Conservation (phyloP, 2,888 invertebrate genomes). For the Apamea sordens region DNA sequence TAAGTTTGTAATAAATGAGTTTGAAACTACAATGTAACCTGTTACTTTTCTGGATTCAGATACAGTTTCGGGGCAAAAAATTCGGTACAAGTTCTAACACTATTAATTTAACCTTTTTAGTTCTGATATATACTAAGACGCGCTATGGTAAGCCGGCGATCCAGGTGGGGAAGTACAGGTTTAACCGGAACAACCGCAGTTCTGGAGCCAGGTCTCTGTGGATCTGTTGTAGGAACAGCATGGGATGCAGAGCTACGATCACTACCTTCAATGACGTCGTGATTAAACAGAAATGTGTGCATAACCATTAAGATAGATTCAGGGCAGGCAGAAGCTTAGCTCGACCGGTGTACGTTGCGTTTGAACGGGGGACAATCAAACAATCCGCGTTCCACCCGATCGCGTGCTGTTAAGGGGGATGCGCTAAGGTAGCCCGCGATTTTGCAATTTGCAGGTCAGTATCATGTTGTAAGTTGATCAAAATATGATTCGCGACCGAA, state of each 20-base stretch:
- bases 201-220: conserved; percentile 76
- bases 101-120: conserved; percentile 62
- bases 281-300: conserved; percentile 68
- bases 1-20: conserved; percentile 19
- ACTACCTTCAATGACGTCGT: conserved; percentile 71
- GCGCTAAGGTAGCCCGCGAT: too few species aligned
- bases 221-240: conserved; percentile 77
- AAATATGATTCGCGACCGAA: too few species aligned
- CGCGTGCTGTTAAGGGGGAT: too few species aligned
- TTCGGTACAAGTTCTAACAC: conserved; percentile 21
- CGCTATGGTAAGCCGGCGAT: conserved; percentile 74
- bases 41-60: neutral
- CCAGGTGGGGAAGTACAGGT: conserved; percentile 75
- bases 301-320: conserved; percentile 67
- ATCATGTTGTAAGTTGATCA: too few species aligned
- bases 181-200: conserved; percentile 77
- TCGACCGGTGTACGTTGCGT: neutral
- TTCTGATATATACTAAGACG: conserved; percentile 72
- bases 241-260: conserved; percentile 74
- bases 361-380: too few species aligned
- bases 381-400: too few species aligned
- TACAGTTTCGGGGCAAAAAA: neutral
- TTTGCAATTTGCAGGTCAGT: too few species aligned
- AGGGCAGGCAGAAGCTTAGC: conserved; percentile 6
- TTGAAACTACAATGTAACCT: neutral